Evolutionary conservation across 1,140 invertebrate species (phyloP).

Genomic region (Sycobia sp.): DNA sequence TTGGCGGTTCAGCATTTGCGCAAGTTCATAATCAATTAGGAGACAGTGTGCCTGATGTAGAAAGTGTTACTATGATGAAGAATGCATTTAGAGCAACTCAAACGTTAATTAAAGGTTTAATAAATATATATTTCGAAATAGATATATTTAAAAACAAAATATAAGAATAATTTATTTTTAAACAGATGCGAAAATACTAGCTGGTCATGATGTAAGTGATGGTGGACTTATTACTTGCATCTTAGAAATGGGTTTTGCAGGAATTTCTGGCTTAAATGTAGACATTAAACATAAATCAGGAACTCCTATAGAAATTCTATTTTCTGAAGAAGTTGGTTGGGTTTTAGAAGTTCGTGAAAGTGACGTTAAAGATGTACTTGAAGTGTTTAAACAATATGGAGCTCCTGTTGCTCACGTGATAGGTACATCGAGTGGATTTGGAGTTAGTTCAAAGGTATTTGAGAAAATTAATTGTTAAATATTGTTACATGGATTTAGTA

Average conservation of each 20-base stretch:
- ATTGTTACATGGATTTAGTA: too few relatives aligned
- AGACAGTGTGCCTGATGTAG: constrained; percentile 79
- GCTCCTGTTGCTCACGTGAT: constrained; percentile 76
- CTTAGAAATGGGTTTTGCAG: constrained; percentile 95
- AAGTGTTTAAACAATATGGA: constrained; percentile 65
- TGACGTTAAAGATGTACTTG: constrained; percentile 66
- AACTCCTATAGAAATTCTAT: constrained; percentile 72
- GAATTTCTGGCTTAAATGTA: constrained; percentile 79
- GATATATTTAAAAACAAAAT: background rate
- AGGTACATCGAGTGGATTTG: constrained; percentile 71
- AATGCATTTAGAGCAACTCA: constrained; percentile 85
- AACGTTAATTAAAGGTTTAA: constrained; percentile 72
- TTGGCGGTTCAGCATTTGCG: constrained; percentile 91
- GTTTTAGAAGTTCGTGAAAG: constrained; percentile 78
- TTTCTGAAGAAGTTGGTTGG: constrained; percentile 91
- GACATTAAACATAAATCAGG: constrained; percentile 67
- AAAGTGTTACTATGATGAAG: constrained; percentile 69
- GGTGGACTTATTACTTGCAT: constrained; percentile 90
- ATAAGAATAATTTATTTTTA: constrained; percentile 3
- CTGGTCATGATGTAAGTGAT: constrained; percentile 97
- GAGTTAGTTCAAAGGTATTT: constrained; percentile 68
- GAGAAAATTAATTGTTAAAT: constrained; percentile 14
- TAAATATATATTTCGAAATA: background rate
- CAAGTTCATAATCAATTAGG: constrained; percentile 90
- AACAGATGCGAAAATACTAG: constrained; percentile 72